These are phyloP conservation scores for Pandemis cinnamomeana DNA, from an alignment of 2,888 invertebrate genomes.

Conservation along the genomic window DNA sequence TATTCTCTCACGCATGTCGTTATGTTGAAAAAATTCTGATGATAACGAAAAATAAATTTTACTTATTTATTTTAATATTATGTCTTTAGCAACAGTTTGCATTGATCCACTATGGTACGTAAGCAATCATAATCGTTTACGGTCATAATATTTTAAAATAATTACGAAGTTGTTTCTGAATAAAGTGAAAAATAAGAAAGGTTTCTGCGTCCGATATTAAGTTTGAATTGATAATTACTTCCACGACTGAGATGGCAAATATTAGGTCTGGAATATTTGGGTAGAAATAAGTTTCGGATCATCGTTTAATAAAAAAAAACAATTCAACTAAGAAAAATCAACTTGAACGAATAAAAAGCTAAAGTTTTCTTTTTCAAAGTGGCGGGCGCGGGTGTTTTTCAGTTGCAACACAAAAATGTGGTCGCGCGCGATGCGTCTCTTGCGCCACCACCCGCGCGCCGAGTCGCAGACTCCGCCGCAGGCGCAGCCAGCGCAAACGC, in stretches of 20 bases:
- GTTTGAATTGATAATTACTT: too few relatives aligned
- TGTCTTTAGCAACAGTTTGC: too few relatives aligned
- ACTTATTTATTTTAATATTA: not conserved
- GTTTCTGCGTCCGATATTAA: too few relatives aligned
- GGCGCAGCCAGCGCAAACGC: slow-evolving; percentile 36
- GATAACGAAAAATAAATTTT: not conserved
- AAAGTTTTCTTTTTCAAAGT: slow-evolving; percentile 44
- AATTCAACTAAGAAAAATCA: too few relatives aligned
- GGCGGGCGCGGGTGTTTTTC: slow-evolving; percentile 49
- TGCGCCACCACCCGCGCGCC: slow-evolving; percentile 26
- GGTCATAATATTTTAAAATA: not conserved
- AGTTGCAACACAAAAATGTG: slow-evolving; percentile 58
- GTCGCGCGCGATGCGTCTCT: slow-evolving; percentile 43
- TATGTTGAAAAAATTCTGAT: slow-evolving; percentile 1
- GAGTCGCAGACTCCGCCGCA: slow-evolving; percentile 22
- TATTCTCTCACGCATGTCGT: not conserved
- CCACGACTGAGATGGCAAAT: not conserved
- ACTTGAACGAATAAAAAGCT: not conserved
- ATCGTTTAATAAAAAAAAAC: not conserved
- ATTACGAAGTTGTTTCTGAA: not conserved
- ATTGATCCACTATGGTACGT: not conserved
- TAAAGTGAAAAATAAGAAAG: not conserved
- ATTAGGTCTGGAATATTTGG: not conserved
- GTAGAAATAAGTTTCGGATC: not conserved
- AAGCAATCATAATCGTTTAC: not conserved